phyloP scores from a whole-genome alignment of 2,113 vertebrate species.

The Hemibates koningsi region DNA sequence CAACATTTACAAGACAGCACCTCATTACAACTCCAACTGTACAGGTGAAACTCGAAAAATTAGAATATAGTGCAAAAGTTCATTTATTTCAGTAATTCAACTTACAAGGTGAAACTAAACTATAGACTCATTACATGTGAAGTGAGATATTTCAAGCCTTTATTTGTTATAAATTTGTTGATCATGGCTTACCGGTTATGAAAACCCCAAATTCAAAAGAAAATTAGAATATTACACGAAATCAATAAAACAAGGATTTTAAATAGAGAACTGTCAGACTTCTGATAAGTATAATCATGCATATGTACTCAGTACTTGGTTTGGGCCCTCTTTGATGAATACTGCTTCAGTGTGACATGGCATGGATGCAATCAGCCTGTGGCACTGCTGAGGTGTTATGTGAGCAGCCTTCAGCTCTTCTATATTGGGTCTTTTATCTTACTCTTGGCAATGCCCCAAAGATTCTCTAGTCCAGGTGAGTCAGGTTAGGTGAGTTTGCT shows the following conservation, averaged over 20 bases:
- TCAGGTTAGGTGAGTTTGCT: not conserved
- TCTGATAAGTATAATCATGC: not conserved
- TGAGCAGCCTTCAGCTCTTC: not conserved
- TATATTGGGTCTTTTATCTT: not conserved
- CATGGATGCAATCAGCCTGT: not conserved
- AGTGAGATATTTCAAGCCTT: not conserved
- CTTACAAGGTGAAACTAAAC: not conserved
- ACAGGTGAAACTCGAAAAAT: not conserved
- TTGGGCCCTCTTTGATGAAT: not conserved
- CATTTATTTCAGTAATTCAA: not conserved
- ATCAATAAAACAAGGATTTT: not conserved
- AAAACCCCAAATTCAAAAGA: not conserved
- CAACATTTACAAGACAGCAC: constrained; percentile 37
- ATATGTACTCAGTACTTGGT: not conserved
- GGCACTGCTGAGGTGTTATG: not conserved
- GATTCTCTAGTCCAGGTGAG: not conserved
- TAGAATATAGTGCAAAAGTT: not conserved
- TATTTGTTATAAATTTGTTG: not conserved
- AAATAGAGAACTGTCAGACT: not conserved
- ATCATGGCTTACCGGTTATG: not conserved
- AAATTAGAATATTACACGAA: not conserved
- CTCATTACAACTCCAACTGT: constrained; percentile 16
- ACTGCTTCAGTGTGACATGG: not conserved
- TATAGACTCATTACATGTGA: not conserved
- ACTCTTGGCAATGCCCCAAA: not conserved